Percentiles rank a stretch among this genome's conserved stretches.
phyloP scores from a whole-genome alignment of 2,797 vertebrate species.

The Mionectes olivaceus region DNA sequence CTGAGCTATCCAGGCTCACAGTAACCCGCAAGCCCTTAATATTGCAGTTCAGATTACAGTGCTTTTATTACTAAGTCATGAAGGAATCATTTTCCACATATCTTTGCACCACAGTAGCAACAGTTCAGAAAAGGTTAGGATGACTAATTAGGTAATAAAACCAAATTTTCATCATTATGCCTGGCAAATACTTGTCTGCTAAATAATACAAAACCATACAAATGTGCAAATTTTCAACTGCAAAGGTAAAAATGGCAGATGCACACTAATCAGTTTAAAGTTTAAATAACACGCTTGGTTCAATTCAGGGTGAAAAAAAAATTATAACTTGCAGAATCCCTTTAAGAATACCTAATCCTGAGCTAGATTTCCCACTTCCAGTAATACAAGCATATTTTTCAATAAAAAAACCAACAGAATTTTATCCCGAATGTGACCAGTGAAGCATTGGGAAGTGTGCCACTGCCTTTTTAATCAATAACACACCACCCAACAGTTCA shows the following conservation, averaged over 20 bases:
- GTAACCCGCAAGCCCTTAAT: neutral
- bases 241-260: neutral
- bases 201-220: neutral
- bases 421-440: neutral
- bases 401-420: neutral
- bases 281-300: neutral
- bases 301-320: neutral
- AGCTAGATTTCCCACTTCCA: neutral
- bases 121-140: neutral
- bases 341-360: neutral
- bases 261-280: neutral
- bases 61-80: neutral
- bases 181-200: neutral
- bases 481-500: neutral
- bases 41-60: neutral
- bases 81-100: neutral
- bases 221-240: neutral
- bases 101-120: neutral
- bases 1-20: neutral
- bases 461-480: conserved; percentile 22
- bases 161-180: neutral
- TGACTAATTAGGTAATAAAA: neutral
- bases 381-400: neutral
- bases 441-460: neutral
- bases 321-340: neutral